phyloP scores from a whole-genome alignment of 2,113 vertebrate species.

The Rhea americana region DNA sequence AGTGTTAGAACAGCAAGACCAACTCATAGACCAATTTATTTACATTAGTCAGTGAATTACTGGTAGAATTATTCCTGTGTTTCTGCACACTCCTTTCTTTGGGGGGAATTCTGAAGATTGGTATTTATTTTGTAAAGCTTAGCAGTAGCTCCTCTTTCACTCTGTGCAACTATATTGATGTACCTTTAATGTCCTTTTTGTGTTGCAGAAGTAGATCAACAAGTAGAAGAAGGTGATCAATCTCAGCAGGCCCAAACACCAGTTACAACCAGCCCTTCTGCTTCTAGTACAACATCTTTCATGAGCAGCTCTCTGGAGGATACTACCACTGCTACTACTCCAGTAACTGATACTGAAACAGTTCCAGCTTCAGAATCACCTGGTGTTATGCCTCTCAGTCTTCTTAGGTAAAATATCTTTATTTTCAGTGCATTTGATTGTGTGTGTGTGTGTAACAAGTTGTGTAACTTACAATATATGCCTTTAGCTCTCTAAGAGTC shows the following conservation, averaged over 20 bases:
- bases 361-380: constrained; percentile 94
- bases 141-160: not conserved
- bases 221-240: constrained; percentile 86
- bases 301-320: constrained; percentile 98
- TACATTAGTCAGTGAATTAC: not conserved
- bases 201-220: constrained; percentile 83
- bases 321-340: constrained; percentile 96
- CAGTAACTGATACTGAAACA: constrained; percentile 95
- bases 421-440: not conserved
- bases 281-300: constrained; percentile 97
- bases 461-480: not conserved
- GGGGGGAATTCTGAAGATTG: not conserved
- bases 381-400: constrained; percentile 96
- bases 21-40: not conserved
- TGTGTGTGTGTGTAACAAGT: not conserved
- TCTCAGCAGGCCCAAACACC: constrained; percentile 92
- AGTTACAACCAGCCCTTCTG: constrained; percentile 95
- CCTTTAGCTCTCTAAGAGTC: not conserved
- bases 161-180: not conserved
- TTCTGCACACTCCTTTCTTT: not conserved
- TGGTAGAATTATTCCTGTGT: not conserved
- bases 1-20: not conserved
- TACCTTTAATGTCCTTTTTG: not conserved
- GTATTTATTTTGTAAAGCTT: not conserved
- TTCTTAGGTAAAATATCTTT: constrained; percentile 84